Percentiles rank a stretch among this genome's conserved stretches.
Conservation (phyloP, 1,140 invertebrate genomes). For the Ruditapes philippinarum region DNA sequence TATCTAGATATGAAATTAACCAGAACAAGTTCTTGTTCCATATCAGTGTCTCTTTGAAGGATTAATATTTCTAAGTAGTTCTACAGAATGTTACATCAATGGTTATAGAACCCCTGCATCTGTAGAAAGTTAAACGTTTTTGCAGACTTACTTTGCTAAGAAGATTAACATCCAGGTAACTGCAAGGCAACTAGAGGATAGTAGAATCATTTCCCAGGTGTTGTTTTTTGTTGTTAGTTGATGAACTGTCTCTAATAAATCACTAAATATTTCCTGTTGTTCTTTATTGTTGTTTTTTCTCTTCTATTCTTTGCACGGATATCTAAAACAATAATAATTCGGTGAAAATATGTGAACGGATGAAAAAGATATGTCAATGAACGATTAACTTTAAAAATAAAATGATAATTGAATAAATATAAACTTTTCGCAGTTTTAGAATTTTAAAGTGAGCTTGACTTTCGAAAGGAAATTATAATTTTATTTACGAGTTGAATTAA, state of each 20-base stretch:
- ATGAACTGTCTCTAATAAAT: neutral
- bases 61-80: neutral
- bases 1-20: constrained; percentile 7
- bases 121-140: neutral
- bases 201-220: neutral
- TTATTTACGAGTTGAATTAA: too few species aligned
- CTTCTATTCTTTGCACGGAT: too few species aligned
- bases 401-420: too few species aligned
- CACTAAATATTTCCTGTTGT: neutral
- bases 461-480: too few species aligned
- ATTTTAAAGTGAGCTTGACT: too few species aligned
- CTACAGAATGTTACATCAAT: neutral
- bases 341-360: too few species aligned
- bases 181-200: neutral
- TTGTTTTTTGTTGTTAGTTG: neutral
- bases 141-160: neutral
- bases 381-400: too few species aligned
- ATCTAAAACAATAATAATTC: too few species aligned
- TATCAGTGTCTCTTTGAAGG: neutral
- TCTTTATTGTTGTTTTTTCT: too few species aligned
- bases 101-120: neutral
- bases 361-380: too few species aligned
- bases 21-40: constrained; percentile 8
- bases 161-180: neutral
- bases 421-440: too few species aligned